phyloP scores from a whole-genome alignment of 1,140 invertebrate species.

The Nebria ingens region DNA sequence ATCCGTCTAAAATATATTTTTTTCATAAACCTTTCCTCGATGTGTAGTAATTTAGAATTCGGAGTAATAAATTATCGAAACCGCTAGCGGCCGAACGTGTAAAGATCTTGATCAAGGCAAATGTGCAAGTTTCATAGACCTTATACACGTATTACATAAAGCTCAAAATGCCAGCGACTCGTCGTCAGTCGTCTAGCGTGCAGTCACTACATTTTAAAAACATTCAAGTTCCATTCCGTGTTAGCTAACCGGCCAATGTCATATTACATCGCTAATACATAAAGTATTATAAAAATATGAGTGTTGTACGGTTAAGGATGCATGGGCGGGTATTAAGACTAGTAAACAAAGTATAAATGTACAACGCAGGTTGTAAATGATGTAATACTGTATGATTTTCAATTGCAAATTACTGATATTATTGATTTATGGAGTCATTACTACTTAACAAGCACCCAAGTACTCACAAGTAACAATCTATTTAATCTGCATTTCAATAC shows the following conservation, averaged over 20 bases:
- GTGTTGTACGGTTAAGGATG: background rate
- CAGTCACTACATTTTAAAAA: background rate
- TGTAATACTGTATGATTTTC: conserved; percentile 2
- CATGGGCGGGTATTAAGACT: background rate
- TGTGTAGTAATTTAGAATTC: background rate
- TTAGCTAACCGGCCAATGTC: background rate
- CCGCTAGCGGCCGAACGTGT: background rate
- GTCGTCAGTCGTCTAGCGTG: background rate
- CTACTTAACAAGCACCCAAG: background rate
- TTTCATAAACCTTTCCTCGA: background rate
- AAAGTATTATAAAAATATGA: background rate
- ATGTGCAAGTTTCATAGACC: background rate
- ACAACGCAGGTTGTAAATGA: background rate
- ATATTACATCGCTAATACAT: background rate
- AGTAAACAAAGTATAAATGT: background rate
- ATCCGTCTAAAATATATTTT: background rate
- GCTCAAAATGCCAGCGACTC: background rate
- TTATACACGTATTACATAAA: background rate
- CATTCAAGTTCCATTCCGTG: background rate
- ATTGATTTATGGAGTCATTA: conserved; percentile 1
- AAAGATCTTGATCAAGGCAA: background rate
- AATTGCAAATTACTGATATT: conserved; percentile 9
- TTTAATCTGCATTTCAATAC: background rate
- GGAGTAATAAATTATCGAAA: background rate
- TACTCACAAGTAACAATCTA: background rate